Evolutionary conservation across 1,140 invertebrate species (phyloP).

Genomic region (Acromyrmex echinatior): DNA sequence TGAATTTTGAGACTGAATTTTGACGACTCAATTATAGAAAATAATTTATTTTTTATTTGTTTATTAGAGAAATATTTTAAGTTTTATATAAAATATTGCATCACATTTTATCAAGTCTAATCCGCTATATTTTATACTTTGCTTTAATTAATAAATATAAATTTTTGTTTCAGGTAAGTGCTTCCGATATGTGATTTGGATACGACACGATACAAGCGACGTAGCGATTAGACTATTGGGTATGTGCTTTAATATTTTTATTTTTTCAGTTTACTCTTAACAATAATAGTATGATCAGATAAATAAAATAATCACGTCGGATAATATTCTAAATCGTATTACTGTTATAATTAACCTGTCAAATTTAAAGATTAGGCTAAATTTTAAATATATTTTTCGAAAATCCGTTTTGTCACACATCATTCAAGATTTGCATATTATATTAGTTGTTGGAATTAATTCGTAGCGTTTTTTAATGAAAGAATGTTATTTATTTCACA

Average conservation of each 20-base stretch:
- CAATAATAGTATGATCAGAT: background rate
- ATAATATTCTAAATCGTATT: background rate
- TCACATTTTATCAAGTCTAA: background rate
- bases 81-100: no score
- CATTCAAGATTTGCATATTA: background rate
- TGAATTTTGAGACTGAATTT: background rate
- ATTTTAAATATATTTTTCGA: background rate
- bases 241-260: slow-evolving; percentile 23
- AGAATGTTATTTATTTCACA: no score
- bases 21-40: slow-evolving; percentile 27
- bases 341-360: background rate
- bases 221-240: background rate
- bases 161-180: slow-evolving; percentile 2
- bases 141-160: slow-evolving; percentile 12
- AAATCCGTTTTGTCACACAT: background rate
- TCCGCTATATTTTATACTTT: background rate
- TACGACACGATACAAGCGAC: background rate
- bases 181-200: background rate
- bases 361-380: background rate
- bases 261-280: background rate
- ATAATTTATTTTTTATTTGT: background rate
- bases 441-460: no score
- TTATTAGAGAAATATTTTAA: background rate
- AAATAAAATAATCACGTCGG: background rate
- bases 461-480: no score